phyloP scores from a whole-genome alignment of 2,113 vertebrate species.

The Tonatia bakeri region DNA sequence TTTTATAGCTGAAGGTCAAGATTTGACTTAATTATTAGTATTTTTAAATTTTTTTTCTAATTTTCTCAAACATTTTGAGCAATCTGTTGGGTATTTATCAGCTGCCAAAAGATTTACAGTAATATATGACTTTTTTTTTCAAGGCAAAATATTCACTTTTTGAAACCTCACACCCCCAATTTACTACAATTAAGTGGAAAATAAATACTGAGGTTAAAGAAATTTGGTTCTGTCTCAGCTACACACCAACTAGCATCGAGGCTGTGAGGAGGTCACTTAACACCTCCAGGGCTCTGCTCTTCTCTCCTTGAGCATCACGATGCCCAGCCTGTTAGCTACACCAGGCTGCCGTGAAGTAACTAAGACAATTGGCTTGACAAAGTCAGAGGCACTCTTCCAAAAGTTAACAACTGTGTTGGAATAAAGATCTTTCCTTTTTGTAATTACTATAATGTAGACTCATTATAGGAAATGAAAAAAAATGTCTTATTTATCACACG shows the following conservation, averaged over 20 bases:
- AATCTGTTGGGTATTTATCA: not conserved
- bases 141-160: not conserved
- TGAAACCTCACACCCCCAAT: not conserved
- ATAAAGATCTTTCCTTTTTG: not conserved
- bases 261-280: not conserved
- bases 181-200: not conserved
- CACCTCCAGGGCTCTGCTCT: not conserved
- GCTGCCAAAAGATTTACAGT: not conserved
- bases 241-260: not conserved
- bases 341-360: not conserved
- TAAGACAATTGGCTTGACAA: not conserved
- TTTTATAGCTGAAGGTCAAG: not conserved
- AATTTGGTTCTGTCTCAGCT: not conserved
- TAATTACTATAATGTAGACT: not conserved
- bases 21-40: not conserved
- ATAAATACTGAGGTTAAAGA: not conserved
- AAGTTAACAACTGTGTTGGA: not conserved
- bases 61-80: not conserved
- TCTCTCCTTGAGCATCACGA: not conserved
- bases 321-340: not conserved
- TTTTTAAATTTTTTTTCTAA: not conserved
- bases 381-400: not conserved
- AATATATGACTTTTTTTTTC: not conserved
- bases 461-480: not conserved
- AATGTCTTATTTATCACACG: not conserved